phyloP scores from a whole-genome alignment of 2,797 vertebrate species.

The Phrynocephalus forsythii region DNA sequence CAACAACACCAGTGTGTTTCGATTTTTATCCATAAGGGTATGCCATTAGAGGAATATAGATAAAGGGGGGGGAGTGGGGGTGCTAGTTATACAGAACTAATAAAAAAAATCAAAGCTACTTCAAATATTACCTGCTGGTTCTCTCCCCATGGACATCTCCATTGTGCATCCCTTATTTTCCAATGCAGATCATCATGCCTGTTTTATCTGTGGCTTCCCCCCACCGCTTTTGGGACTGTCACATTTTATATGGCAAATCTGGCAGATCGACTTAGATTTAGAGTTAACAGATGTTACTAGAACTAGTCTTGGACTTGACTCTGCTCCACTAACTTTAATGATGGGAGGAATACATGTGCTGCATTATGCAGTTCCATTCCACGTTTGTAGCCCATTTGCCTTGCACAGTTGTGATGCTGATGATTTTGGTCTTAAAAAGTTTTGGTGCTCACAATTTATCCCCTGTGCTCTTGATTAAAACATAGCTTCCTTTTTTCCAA shows the following conservation, averaged over 20 bases:
- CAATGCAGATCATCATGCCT: neutral
- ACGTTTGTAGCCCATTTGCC: neutral
- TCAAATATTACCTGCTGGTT: neutral
- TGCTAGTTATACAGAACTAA: neutral
- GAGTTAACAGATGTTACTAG: conserved; percentile 25
- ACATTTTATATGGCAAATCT: neutral
- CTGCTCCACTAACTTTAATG: conserved; percentile 28
- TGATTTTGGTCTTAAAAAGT: neutral
- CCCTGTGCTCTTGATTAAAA: no score
- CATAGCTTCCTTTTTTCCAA: no score
- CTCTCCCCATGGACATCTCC: neutral
- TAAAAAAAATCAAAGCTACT: neutral
- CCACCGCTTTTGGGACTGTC: neutral
- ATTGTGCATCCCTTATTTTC: neutral
- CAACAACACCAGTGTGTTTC: neutral
- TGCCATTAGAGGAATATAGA: neutral
- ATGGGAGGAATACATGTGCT: conserved; percentile 17
- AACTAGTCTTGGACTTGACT: conserved; percentile 19
- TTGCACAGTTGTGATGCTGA: neutral
- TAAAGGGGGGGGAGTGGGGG: neutral
- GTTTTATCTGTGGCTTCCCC: neutral
- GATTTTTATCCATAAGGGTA: neutral
- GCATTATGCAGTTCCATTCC: neutral
- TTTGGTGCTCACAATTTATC: neutral
- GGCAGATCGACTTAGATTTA: neutral